phyloP scores from a whole-genome alignment of 2,113 vertebrate genomes.

The Platichthys flesus region DNA sequence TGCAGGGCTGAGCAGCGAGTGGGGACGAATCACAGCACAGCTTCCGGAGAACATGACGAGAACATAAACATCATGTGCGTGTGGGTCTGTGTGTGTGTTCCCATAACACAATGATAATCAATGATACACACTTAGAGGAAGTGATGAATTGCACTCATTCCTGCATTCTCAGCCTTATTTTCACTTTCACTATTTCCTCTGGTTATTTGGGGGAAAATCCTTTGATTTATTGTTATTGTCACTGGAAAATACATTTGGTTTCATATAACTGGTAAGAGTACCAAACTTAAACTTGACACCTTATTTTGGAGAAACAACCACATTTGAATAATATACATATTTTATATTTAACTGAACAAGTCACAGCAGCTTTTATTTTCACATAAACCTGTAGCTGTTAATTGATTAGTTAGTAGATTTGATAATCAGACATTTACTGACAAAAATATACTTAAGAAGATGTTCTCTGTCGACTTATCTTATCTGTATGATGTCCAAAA shows the following conservation, averaged over 20 bases:
- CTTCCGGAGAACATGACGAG: slow-evolving; percentile 11
- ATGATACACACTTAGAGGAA: background rate
- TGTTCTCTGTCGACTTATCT: too few relatives aligned
- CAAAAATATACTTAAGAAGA: too few relatives aligned
- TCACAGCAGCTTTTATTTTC: too few relatives aligned
- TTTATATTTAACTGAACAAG: too few relatives aligned
- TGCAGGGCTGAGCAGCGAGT: slow-evolving; percentile 10
- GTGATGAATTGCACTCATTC: background rate
- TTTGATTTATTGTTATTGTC: background rate
- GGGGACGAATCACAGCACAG: slow-evolving; percentile 19
- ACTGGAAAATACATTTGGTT: background rate
- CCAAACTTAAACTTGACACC: background rate
- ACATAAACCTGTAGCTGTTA: too few relatives aligned
- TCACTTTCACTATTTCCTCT: background rate
- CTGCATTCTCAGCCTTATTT: background rate
- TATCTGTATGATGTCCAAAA: too few relatives aligned
- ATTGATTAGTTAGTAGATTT: too few relatives aligned
- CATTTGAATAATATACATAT: too few relatives aligned
- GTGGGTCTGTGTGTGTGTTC: background rate
- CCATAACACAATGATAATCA: background rate
- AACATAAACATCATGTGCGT: slow-evolving; percentile 46
- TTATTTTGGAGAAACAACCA: too few relatives aligned
- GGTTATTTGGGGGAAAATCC: background rate
- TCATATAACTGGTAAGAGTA: background rate
- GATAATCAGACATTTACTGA: too few relatives aligned